Conservation (phyloP, 2,113 vertebrate genomes). For the Labeo rohita region DNA sequence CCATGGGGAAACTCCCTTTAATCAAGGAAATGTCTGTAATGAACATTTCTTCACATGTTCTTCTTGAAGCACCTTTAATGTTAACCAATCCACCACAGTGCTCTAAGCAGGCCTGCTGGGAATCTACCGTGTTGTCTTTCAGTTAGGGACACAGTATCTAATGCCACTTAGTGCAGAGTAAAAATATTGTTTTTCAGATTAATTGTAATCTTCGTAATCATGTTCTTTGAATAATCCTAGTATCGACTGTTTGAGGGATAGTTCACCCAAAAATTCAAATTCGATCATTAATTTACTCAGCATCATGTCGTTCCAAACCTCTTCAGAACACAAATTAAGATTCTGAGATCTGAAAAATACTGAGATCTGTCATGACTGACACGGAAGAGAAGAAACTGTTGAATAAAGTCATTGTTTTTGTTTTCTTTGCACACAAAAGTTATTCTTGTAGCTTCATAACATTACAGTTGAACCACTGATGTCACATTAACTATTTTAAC, state of each 20-base stretch:
- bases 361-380: too few species aligned
- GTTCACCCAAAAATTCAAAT: too few species aligned
- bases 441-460: too few species aligned
- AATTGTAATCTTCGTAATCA: background rate
- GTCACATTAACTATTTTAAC: too few species aligned
- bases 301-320: too few species aligned
- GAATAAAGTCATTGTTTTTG: too few species aligned
- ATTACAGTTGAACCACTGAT: too few species aligned
- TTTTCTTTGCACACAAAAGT: too few species aligned
- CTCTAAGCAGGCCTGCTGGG: background rate
- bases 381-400: too few species aligned
- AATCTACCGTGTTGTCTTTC: background rate
- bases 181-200: background rate
- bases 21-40: constrained; percentile 29
- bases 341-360: too few species aligned
- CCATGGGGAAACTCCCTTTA: constrained; percentile 22
- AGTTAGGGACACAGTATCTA: background rate
- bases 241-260: background rate
- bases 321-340: too few species aligned
- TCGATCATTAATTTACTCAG: too few species aligned
- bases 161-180: background rate
- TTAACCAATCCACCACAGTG: background rate
- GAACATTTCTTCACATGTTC: constrained; percentile 19
- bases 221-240: background rate
- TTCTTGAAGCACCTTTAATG: constrained; percentile 8